These are phyloP conservation scores for Cardiocondyla obscurior DNA, from an alignment of 1,140 invertebrate genomes.

Conservation along the genomic window DNA sequence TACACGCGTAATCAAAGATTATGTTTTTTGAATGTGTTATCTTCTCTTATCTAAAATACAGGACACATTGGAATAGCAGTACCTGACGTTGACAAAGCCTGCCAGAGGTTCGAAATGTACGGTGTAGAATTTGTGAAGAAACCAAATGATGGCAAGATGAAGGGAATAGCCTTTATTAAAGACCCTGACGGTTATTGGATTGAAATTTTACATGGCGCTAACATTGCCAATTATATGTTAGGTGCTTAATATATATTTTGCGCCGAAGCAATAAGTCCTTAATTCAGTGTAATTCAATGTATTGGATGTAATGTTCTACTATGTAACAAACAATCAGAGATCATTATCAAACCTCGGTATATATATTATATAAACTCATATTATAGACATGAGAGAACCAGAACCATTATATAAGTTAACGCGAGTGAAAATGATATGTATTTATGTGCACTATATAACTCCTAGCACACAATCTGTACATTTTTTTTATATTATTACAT, in stretches of 20 bases:
- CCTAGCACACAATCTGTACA: constrained; percentile 66
- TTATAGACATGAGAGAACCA: constrained; percentile 10
- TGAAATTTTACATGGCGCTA: constrained; percentile 92
- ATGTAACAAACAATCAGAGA: constrained; percentile 36
- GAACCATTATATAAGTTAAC: constrained; percentile 42
- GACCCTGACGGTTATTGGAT: constrained; percentile 99
- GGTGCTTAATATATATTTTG: constrained; percentile 65
- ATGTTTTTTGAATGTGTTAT: neutral
- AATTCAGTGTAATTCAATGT: constrained; percentile 33
- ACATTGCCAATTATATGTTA: constrained; percentile 77
- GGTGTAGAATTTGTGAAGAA: constrained; percentile 96
- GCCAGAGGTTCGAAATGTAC: constrained; percentile 93
- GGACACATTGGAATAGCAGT: constrained; percentile 96
- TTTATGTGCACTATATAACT: constrained; percentile 65
- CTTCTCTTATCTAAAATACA: constrained; percentile 74
- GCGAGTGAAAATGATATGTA: constrained; percentile 59
- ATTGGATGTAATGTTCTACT: constrained; percentile 32
- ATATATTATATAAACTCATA: constrained; percentile 3
- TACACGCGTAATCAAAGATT: neutral
- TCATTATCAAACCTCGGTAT: constrained; percentile 40
- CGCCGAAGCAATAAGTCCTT: constrained; percentile 21
- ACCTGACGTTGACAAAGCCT: constrained; percentile 94
- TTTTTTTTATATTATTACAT: constrained; percentile 64
- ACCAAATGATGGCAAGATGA: constrained; percentile 96
- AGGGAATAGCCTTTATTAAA: constrained; percentile 96